Evolutionary conservation across 23 tunicate species (phyloP).

Genomic region (Diplosoma virens): DNA sequence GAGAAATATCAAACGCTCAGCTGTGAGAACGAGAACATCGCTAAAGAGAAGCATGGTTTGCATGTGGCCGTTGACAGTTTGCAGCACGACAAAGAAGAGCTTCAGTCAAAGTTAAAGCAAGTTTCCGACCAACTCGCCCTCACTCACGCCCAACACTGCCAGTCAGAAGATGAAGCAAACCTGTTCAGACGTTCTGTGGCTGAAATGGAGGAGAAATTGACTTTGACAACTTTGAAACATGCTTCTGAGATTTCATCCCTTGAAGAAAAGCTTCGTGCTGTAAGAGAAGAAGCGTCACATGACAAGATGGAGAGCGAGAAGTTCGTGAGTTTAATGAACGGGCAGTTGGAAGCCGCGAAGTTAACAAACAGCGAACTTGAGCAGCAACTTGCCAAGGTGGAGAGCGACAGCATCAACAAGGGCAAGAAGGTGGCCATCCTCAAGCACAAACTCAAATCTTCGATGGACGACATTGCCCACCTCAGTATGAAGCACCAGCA

Average conservation of each 20-base stretch:
- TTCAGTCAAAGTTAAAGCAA: background rate
- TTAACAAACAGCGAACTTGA: no score
- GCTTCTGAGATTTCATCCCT: background rate
- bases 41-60: background rate
- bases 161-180: background rate
- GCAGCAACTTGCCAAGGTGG: no score
- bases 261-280: background rate
- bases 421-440: no score
- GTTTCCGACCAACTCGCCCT: no score
- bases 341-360: no score
- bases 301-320: no score
- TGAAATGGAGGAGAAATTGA: slow-evolving; percentile 4
- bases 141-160: background rate
- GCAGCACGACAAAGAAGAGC: background rate
- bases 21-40: background rate
- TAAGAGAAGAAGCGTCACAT: background rate
- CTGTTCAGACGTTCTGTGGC: background rate
- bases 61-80: background rate
- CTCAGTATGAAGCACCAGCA: no score
- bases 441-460: no score
- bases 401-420: no score
- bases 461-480: no score
- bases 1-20: background rate
- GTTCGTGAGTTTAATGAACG: no score
- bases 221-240: background rate